Base-by-base conservation (phyloP, 1,140 invertebrate genomes). In the Neodiprion fabricii region DNA sequence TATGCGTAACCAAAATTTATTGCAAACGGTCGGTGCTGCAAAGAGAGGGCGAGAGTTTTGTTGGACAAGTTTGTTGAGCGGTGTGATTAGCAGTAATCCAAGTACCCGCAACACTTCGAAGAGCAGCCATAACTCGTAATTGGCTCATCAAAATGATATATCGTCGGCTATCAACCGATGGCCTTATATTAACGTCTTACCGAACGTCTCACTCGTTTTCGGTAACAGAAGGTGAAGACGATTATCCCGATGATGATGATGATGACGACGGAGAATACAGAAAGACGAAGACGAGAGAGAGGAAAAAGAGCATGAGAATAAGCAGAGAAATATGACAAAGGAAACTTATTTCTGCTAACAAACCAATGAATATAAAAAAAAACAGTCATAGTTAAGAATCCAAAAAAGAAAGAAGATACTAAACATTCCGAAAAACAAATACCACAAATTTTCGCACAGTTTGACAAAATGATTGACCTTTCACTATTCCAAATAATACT, bases 101-200 rank as follows among this genome's bases (percentile, higher is more conserved):
- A 40, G 28, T 40, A 40, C 28, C n/a, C 53, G 3, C 53, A 61
- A 61, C 53, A 61, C 53, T 61, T 61, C 7, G 53, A 61, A 61
- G 53, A 61, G 53, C 53, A 61, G 53, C 53, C n/a, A 61, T 61
- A 61, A 61, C 53, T 61, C 53, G 53, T 61, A 17, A 61, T 61
- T 61, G 53, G n/a, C 53, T 61, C 53, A 61, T 61, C n/a, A 61
- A 14, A 61, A 61, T 61, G 53, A 61, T 61, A 61, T 17, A 61
- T 61, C n/a, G 53, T 61, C 53, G 53, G 8, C 53, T 61, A 61
- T 61, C 53, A 61, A 61, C 28, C 28, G 28, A 40, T 40, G 28
- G 28, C 28, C 28, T 40, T 40, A 61, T 61, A 12, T 17, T 61
- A 61, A 17, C n/a, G 53, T 12, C 53, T 61, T 61, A 12, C 53